These are phyloP conservation scores for Geodia barretti DNA, from an alignment of 37 sponge, comb jelly and placozoan species.

Conservation along the genomic window DNA sequence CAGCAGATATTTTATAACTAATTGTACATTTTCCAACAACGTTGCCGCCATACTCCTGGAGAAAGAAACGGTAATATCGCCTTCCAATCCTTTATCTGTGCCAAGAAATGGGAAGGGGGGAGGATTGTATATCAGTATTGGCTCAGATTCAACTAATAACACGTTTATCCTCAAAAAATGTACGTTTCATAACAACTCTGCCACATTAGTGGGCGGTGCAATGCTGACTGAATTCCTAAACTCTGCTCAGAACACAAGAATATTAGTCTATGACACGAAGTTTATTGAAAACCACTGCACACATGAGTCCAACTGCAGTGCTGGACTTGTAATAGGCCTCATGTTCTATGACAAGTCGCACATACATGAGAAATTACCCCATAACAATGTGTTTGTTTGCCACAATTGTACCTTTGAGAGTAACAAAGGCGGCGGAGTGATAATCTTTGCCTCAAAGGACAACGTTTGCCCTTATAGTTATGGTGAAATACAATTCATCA, in stretches of 20 bases:
- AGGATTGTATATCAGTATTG: background rate
- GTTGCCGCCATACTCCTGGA: background rate
- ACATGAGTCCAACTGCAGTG: background rate
- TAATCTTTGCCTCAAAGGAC: background rate
- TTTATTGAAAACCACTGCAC: background rate
- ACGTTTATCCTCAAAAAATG: background rate
- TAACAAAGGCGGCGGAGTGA: conserved; percentile 1
- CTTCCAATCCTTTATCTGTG: background rate
- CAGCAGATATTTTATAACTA: background rate
- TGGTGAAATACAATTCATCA: background rate
- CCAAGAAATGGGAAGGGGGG: background rate
- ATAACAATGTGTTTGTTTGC: background rate
- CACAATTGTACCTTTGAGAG: background rate
- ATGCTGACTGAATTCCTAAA: background rate
- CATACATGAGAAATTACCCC: background rate
- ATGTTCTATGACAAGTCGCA: background rate
- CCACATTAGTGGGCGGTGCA: background rate
- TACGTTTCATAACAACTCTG: background rate
- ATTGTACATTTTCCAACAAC: background rate
- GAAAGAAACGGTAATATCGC: background rate
- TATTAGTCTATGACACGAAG: background rate
- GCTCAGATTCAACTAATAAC: background rate
- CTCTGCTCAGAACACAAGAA: background rate
- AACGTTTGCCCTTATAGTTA: background rate
- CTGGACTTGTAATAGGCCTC: background rate